Percentiles rank a stretch among this genome's conserved stretches.
Conservation (phyloP, 2,113 vertebrate species). For the Cebidichthys violaceus region DNA sequence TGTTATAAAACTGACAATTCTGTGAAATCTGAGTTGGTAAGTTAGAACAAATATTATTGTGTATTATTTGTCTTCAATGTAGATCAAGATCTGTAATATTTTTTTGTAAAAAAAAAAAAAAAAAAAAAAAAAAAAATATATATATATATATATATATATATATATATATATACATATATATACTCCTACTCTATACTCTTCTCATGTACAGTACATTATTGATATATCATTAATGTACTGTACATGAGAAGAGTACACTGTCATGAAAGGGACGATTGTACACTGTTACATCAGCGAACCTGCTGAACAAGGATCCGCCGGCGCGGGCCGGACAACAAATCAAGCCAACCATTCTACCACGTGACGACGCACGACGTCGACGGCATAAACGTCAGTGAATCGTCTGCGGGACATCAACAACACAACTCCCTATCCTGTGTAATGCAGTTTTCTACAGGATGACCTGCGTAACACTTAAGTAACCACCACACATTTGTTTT, state of each 20-base stretch:
- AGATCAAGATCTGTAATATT: neutral
- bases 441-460: too few relatives aligned
- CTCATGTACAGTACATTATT: too few relatives aligned
- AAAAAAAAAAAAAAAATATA: neutral
- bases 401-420: constrained; percentile 35
- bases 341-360: neutral
- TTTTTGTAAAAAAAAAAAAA: too few relatives aligned
- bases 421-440: neutral
- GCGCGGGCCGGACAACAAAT: neutral
- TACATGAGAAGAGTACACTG: too few relatives aligned
- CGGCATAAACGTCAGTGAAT: neutral
- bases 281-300: neutral
- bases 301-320: neutral
- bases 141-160: too few relatives aligned
- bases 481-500: neutral
- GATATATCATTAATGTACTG: too few relatives aligned
- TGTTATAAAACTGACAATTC: neutral
- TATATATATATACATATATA: too few relatives aligned
- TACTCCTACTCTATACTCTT: too few relatives aligned
- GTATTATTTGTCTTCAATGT: neutral
- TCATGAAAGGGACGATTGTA: neutral
- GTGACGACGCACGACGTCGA: constrained; percentile 23
- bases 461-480: neutral
- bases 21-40: neutral
- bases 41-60: neutral